These are phyloP conservation scores for Paralichthys olivaceus DNA, from an alignment of 2,113 vertebrate genomes.

Conservation along the genomic window DNA sequence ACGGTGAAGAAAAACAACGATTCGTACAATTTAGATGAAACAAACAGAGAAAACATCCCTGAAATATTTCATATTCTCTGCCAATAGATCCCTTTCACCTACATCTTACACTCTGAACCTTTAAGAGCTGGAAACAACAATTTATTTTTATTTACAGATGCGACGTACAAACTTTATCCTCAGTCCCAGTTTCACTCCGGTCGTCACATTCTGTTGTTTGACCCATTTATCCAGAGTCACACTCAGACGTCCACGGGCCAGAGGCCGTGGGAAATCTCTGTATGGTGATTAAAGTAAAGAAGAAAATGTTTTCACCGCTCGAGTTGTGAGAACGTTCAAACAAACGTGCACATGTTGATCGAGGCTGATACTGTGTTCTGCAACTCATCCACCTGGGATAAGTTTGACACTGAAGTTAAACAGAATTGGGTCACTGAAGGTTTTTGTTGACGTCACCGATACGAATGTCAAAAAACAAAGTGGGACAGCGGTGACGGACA, in stretches of 20 bases:
- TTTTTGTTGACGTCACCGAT: not conserved
- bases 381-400: slow-evolving; percentile 32
- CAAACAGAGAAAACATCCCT: too few relatives aligned
- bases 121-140: too few relatives aligned
- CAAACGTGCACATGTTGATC: slow-evolving; percentile 43
- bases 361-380: slow-evolving; percentile 64
- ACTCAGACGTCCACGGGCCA: not conserved
- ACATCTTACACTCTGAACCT: too few relatives aligned
- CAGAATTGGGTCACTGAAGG: slow-evolving; percentile 4
- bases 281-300: not conserved
- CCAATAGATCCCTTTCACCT: too few relatives aligned
- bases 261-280: slow-evolving; percentile 16
- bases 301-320: slow-evolving; percentile 1
- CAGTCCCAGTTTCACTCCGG: too few relatives aligned
- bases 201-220: too few relatives aligned
- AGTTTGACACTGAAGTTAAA: slow-evolving; percentile 23
- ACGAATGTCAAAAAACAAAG: slow-evolving; percentile 7
- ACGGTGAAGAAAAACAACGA: too few relatives aligned
- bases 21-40: too few relatives aligned
- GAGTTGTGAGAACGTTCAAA: slow-evolving; percentile 58
- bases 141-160: too few relatives aligned
- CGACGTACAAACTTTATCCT: too few relatives aligned
- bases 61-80: too few relatives aligned
- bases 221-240: not conserved
- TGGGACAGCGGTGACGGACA: slow-evolving; percentile 31